Evolutionary conservation across 2,797 vertebrate species (phyloP).

Genomic region (Enteromius afrohamiltoni): DNA sequence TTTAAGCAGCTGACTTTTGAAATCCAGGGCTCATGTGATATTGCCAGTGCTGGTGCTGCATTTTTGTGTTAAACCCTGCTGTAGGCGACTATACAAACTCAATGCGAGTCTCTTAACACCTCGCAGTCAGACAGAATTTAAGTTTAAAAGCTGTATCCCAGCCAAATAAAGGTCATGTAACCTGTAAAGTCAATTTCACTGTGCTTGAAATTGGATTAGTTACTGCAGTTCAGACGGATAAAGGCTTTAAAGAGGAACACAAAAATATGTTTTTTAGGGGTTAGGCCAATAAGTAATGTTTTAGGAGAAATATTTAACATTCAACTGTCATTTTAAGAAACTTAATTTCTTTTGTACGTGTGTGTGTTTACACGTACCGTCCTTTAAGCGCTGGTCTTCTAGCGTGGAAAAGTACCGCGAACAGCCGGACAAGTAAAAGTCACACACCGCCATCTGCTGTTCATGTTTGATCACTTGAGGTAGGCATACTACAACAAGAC

Average conservation of each 20-base stretch:
- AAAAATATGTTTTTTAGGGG: neutral
- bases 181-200: neutral
- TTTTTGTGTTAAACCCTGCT: constrained; percentile 44
- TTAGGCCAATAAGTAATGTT: neutral
- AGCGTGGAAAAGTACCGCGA: neutral
- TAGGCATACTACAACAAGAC: neutral
- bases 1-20: constrained; percentile 24
- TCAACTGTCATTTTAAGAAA: neutral
- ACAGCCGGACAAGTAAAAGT: neutral
- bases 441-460: constrained; percentile 57
- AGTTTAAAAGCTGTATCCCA: constrained; percentile 9
- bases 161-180: constrained; percentile 9
- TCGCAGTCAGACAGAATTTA: constrained; percentile 6
- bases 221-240: neutral
- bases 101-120: constrained; percentile 16
- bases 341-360: neutral
- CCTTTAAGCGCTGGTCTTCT: neutral
- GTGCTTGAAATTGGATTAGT: neutral
- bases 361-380: neutral
- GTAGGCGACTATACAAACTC: constrained; percentile 35
- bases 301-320: neutral
- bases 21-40: constrained; percentile 42
- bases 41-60: constrained; percentile 16
- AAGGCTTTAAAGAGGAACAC: neutral
- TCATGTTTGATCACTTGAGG: neutral